Evolutionary conservation across 2,888 invertebrate genomes (phyloP).

Genomic region (Emmelina monodactyla): DNA sequence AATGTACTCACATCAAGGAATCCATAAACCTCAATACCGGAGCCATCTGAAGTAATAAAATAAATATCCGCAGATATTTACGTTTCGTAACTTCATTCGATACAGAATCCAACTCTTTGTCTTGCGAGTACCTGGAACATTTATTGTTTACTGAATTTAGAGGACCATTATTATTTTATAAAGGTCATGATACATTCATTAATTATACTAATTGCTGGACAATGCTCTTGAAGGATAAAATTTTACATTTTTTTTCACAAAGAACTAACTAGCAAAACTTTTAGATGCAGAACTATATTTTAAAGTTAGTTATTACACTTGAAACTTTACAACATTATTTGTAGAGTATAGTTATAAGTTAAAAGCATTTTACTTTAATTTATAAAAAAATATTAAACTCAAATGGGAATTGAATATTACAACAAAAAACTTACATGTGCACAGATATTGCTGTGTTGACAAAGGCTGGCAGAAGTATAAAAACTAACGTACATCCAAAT

Average conservation of each 20-base stretch:
- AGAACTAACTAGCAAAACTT: too few species aligned
- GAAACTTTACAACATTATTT: too few species aligned
- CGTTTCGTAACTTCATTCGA: conserved; percentile 67
- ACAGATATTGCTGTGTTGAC: conserved; percentile 78
- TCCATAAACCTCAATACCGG: conserved; percentile 74
- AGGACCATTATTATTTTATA: too few species aligned
- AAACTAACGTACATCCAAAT: conserved; percentile 73
- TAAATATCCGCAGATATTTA: conserved; percentile 66
- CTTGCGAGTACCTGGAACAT: conserved; percentile 60
- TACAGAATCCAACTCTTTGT: conserved; percentile 57
- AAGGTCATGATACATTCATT: too few species aligned
- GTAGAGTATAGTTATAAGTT: too few species aligned
- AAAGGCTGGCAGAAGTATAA: conserved; percentile 77
- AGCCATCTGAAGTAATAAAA: conserved; percentile 75
- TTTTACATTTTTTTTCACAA: too few species aligned
- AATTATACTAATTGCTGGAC: too few species aligned
- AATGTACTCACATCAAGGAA: conserved; percentile 55
- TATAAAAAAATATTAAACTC: conserved; percentile 9
- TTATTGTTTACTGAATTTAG: too few species aligned
- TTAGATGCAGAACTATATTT: too few species aligned
- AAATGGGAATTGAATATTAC: not conserved
- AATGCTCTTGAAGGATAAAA: too few species aligned
- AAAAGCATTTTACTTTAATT: too few species aligned
- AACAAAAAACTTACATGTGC: conserved; percentile 68
- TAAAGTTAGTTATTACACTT: too few species aligned